These are phyloP conservation scores for Pocillopora grandis DNA, from an alignment of 92 coral and sea anemone species.

Conservation along the genomic window DNA sequence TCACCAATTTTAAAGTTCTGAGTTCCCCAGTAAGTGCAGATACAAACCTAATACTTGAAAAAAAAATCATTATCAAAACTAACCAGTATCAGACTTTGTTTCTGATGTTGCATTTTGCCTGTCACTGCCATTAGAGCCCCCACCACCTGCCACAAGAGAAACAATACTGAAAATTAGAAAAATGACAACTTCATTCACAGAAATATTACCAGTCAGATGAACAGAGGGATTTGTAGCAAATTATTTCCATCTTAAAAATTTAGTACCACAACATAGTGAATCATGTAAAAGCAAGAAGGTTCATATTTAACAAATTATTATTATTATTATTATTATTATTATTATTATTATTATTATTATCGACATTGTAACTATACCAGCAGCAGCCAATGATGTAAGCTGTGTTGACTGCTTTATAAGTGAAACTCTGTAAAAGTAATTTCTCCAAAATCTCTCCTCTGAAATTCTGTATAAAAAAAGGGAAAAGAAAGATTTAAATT, in stretches of 20 bases:
- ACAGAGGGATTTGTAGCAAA: not conserved
- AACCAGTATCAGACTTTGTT: slow-evolving; percentile 30
- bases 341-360: not conserved
- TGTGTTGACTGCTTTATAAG: slow-evolving; percentile 96
- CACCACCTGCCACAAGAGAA: slow-evolving; percentile 1
- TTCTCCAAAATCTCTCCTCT: slow-evolving; percentile 96
- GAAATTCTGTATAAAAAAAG: slow-evolving; percentile 57
- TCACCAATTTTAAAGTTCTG: too few species aligned
- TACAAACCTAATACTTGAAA: too few species aligned
- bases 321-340: not conserved
- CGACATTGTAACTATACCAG: not conserved
- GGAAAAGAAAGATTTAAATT: not conserved
- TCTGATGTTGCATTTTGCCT: slow-evolving; percentile 29
- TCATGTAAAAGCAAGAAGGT: too few species aligned
- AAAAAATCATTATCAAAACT: not conserved
- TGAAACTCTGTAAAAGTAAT: slow-evolving; percentile 95
- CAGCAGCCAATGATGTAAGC: slow-evolving; percentile 85
- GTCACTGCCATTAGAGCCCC: slow-evolving; percentile 35
- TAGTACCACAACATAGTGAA: too few species aligned
- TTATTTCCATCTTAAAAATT: too few species aligned
- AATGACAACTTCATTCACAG: not conserved
- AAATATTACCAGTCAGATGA: not conserved
- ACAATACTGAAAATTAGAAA: not conserved
- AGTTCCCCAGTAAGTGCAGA: too few species aligned
- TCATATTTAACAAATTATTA: not conserved